Base-by-base conservation (phyloP, 2,888 invertebrate genomes). In the Pollenia labialis region DNA sequence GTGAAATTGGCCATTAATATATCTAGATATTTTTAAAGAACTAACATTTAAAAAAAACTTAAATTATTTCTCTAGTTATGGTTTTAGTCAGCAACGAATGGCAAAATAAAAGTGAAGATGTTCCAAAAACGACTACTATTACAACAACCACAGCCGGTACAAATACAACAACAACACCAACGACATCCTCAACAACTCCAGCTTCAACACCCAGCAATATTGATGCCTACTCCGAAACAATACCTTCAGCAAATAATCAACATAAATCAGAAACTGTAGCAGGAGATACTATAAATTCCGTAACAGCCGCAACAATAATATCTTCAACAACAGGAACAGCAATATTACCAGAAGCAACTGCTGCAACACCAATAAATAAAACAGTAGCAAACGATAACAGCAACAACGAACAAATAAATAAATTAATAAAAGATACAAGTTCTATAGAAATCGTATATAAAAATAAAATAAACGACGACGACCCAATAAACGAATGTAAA, bases 51-150 rank as follows among this genome's bases (percentile, higher is more conserved):
- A 32, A 32, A 32, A 32, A 32, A 32, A 4, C 32, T 32, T 32
- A 0, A 44, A 42, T 18, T 23, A 40, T 52, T 64, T 68, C 88
- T 88, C n/a, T 86, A 92, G 92, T 90, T 90, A 92, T 93, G 92
- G 92, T 93, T 90, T 91, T 93, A 90, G 93, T 92, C 89, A 91
- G 91, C 89, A 93, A 90, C 90, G 92, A 92, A 91, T 91, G 91
- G 92, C 90, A 90, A 85, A 91, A 88, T 69, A 91, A 90, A 88
- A 89, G 89, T 89, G 90, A 90, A 89, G 90, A 90, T 90, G 90
- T 88, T 87, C 89, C 89, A 87, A 90, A 90, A 88, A 83, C 88
- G 79, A 77, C 89, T 88, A 80, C 88, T 74, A 60, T 88, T 86
- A 77, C 89, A 84, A 52, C 90, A 85, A 69, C 85, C 74, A 82